These are phyloP conservation scores for Gnathochromis pfefferi DNA, from an alignment of 2,113 vertebrate species.

Conservation along the genomic window DNA sequence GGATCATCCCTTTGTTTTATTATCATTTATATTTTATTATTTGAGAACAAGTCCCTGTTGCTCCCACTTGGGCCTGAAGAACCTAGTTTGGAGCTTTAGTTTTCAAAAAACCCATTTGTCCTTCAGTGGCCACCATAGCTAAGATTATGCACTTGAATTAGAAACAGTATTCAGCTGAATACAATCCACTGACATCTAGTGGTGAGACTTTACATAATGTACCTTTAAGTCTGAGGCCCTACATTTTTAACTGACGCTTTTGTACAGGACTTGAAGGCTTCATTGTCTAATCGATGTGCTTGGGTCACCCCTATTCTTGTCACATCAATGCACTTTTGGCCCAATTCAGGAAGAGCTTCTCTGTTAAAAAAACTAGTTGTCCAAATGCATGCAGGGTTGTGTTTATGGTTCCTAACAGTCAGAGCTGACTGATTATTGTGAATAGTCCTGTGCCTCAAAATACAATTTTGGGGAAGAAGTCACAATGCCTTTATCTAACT, in stretches of 20 bases:
- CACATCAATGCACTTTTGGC: not conserved
- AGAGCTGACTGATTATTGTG: not conserved
- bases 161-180: not conserved
- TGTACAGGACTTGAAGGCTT: not conserved
- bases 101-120: not conserved
- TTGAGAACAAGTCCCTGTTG: slow-evolving; percentile 68
- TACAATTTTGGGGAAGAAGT: not conserved
- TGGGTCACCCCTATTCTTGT: not conserved
- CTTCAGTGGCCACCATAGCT: not conserved
- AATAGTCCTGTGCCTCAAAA: not conserved
- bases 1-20: not conserved
- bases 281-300: not conserved
- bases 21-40: not conserved
- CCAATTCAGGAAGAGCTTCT: not conserved
- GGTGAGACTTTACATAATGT: not conserved
- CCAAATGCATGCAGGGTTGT: not conserved
- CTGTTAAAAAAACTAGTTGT: not conserved
- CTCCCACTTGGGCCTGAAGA: slow-evolving; percentile 69
- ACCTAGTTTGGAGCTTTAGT: slow-evolving; percentile 75
- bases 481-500: not conserved
- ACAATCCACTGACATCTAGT: not conserved
- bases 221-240: not conserved
- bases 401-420: not conserved
- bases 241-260: not conserved
- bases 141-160: not conserved